Conservation (phyloP, 2,888 invertebrate genomes). For the Harpalus rufipes region DNA sequence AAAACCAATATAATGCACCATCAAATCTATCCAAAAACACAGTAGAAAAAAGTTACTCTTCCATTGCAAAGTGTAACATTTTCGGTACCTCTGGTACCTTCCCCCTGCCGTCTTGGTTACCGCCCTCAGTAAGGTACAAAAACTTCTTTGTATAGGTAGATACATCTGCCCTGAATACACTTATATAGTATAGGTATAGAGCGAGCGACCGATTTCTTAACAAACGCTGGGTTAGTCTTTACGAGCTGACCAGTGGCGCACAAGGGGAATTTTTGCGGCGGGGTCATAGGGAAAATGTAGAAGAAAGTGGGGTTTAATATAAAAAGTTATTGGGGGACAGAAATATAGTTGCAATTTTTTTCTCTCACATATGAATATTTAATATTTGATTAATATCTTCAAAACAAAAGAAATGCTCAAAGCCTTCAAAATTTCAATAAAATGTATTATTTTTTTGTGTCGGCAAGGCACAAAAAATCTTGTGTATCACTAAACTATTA, state of each 20-base stretch:
- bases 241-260: neutral
- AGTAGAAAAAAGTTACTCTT: no score
- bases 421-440: no score
- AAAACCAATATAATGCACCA: no score
- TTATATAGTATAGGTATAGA: conserved; percentile 19
- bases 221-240: neutral
- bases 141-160: conserved; percentile 55
- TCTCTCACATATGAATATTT: no score
- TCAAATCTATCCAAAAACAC: no score
- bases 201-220: conserved; percentile 25
- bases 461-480: no score
- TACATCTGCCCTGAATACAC: conserved; percentile 58
- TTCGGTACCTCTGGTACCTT: neutral
- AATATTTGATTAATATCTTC: no score
- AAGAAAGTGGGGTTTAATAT: neutral
- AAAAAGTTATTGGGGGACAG: no score
- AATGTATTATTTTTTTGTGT: no score
- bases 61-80: neutral
- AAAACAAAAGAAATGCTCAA: no score
- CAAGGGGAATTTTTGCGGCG: neutral
- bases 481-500: no score
- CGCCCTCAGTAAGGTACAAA: conserved; percentile 39
- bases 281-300: neutral
- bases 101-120: neutral
- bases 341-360: no score